Evolutionary conservation across 2,888 invertebrate genomes (phyloP).

Genomic region (Geotrupes spiniger): DNA sequence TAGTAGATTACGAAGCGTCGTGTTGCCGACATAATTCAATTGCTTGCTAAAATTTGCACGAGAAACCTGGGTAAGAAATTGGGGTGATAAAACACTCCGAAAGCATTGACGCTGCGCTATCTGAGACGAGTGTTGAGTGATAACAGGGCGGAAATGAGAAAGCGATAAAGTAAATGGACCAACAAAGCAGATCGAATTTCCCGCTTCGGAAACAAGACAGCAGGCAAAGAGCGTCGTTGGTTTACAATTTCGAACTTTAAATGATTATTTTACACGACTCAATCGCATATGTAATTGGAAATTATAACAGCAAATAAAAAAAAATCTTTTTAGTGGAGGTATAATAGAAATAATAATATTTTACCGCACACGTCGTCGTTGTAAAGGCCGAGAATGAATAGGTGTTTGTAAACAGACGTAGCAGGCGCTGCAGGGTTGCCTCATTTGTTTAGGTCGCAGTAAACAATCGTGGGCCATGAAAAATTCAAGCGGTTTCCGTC

Average conservation of each 20-base stretch:
- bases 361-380: constrained; percentile 18
- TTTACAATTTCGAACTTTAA: no score
- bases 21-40: neutral
- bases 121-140: constrained; percentile 1
- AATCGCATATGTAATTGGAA: no score
- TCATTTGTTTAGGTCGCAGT: constrained; percentile 15
- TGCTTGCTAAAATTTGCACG: constrained; percentile 3
- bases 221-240: no score
- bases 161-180: constrained; percentile 7
- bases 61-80: neutral
- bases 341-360: neutral
- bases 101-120: neutral
- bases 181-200: constrained; percentile 11
- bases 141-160: constrained; percentile 6
- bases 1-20: neutral
- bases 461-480: constrained; percentile 38
- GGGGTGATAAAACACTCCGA: constrained; percentile 1
- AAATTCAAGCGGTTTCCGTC: constrained; percentile 41
- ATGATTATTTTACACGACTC: no score
- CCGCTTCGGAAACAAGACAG: constrained; percentile 25
- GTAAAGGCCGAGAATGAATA: constrained; percentile 17
- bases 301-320: no score
- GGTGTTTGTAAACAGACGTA: constrained; percentile 12
- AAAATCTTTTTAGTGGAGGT: no score
- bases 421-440: constrained; percentile 5